Conservation (phyloP, 2,113 vertebrate genomes). For the Lophochroa leadbeateri region DNA sequence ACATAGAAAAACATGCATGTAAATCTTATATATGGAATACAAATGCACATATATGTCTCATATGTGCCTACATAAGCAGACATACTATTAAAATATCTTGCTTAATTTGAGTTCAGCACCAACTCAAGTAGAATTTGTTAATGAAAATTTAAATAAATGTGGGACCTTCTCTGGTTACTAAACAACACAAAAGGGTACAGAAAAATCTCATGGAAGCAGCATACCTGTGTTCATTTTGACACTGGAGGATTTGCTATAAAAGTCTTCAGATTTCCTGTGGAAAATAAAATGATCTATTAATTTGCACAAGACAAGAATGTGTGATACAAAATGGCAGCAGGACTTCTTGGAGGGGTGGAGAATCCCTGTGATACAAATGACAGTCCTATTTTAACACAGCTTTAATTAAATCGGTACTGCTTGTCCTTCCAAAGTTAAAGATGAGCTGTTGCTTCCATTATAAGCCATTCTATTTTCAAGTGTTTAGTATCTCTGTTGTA, state of each 20-base stretch:
- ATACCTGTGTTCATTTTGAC: conserved; percentile 85
- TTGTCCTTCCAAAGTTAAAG: conserved; percentile 42
- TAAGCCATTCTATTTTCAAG: conserved; percentile 8
- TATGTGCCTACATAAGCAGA: neutral
- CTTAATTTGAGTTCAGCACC: neutral
- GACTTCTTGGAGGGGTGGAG: neutral
- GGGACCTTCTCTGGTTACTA: neutral
- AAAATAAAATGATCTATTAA: conserved; percentile 68
- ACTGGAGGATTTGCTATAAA: conserved; percentile 72
- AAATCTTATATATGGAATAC: conserved; percentile 1
- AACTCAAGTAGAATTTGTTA: neutral
- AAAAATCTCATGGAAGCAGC: conserved; percentile 48
- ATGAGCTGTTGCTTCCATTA: conserved; percentile 27
- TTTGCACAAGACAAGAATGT: conserved; percentile 40
- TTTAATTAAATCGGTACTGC: conserved; percentile 46
- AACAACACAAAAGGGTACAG: neutral
- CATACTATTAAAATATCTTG: neutral
- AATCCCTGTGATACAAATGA: conserved; percentile 17
- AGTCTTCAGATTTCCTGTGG: conserved; percentile 78
- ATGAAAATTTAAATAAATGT: neutral
- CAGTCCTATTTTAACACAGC: conserved; percentile 49
- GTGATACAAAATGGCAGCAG: conserved; percentile 44
- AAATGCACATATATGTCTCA: neutral
- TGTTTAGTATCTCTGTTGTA: neutral
- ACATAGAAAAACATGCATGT: neutral